Conservation (phyloP, 2,113 vertebrate genomes). For the Brienomyrus brachyistius region DNA sequence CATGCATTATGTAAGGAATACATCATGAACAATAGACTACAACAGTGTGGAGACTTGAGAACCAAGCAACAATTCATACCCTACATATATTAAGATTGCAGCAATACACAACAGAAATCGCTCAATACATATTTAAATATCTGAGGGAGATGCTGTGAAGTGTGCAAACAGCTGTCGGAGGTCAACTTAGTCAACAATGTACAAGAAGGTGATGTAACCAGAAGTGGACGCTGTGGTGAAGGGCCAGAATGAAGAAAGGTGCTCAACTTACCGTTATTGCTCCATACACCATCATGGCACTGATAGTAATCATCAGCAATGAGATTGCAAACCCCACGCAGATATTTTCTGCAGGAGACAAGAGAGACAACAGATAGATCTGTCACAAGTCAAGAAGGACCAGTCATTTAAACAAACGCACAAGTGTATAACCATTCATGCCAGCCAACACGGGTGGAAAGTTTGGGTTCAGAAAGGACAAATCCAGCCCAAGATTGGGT, state of each 20-base stretch:
- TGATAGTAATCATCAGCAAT: slow-evolving; percentile 98
- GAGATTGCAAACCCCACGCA: slow-evolving; percentile 93
- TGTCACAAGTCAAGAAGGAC: not conserved
- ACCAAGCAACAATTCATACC: not conserved
- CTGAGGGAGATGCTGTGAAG: not conserved
- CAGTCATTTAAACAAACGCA: not conserved
- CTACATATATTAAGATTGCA: not conserved
- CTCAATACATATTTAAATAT: not conserved
- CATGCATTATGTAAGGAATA: not conserved
- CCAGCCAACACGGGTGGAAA: not conserved
- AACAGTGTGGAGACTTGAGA: not conserved
- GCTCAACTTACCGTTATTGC: slow-evolving; percentile 83
- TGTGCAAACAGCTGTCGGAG: not conserved
- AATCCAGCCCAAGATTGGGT: not conserved
- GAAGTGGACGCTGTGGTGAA: not conserved
- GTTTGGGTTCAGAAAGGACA: not conserved
- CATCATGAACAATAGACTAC: not conserved
- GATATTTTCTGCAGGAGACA: slow-evolving; percentile 74
- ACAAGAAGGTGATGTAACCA: not conserved
- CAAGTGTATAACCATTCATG: not conserved
- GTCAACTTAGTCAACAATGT: not conserved
- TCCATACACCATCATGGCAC: slow-evolving; percentile 97
- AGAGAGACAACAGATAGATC: not conserved
- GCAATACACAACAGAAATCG: not conserved
- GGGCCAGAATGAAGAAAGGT: not conserved